Evolutionary conservation across 1,140 invertebrate genomes (phyloP), one percentile per base, ranked within the genome.

Genomic region (Portunus trituberculatus): DNA sequence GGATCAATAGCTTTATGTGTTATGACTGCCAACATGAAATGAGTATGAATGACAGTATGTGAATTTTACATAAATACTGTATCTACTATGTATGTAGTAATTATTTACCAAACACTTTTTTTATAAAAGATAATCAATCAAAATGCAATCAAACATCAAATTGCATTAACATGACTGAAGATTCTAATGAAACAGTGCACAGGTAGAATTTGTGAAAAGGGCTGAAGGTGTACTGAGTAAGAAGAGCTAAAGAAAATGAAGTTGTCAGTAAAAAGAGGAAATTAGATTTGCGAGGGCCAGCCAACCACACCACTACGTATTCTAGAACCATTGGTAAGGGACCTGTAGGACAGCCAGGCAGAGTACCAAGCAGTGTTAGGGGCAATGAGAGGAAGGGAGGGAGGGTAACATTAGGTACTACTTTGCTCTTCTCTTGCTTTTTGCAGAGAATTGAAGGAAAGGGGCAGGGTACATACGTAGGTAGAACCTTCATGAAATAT

Each of bases 301-400:
- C 67, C 67, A 76, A n/a, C 67, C 67, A 76, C 67, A 76, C 67
- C 67, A 76, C 67, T 76, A 39, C 39, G 6, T 39, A 76, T 76
- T 76, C 67, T 76, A 76, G 67, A n/a, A 76, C 25, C 6, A 7
- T 3, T 76, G 12, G 52, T 76, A 76, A 76, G 67, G 20, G 67
- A 76, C 67, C 67, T 76, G 20, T 76, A 59, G 52, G 16, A n/a
- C n/a, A 76, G 67, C 67, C 67, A 76, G 67, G 67, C 67, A 76
- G n/a, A 76, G 67, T 76, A 76, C 67, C 67, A 76, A 76, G 67
- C 67, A 76, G 67, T 76, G n/a, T 76, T 76, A n/a, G 8, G 67
- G n/a, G 67, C n/a, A 76, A n/a, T 76, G 67, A 76, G 67, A 76
- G 67, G 67, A 76, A n/a, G n/a, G 67, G 67, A 76, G 67, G 67